phyloP scores from a whole-genome alignment of 2,888 invertebrate genomes.

The Erynnis tages region DNA sequence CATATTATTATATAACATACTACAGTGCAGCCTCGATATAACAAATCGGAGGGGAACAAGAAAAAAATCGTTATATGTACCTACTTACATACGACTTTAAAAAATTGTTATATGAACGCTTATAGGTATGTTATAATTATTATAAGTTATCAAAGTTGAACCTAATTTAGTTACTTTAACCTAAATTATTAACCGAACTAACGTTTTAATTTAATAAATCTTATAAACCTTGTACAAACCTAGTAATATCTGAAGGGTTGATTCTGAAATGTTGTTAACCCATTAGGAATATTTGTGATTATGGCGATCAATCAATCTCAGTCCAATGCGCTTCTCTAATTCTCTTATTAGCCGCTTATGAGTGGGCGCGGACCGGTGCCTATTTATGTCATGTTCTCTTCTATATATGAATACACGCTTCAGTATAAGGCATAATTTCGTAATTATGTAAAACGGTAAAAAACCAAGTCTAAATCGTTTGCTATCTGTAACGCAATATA shows the following conservation, averaged over 20 bases:
- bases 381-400: conserved; percentile 30
- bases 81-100: too few relatives aligned
- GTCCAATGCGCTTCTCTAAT: conserved; percentile 58
- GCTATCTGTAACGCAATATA: conserved; percentile 76
- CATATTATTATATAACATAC: too few relatives aligned
- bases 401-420: conserved; percentile 53
- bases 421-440: conserved; percentile 73
- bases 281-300: conserved; percentile 59
- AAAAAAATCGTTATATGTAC: too few relatives aligned
- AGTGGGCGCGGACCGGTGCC: conserved; percentile 57
- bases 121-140: too few relatives aligned
- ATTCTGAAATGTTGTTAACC: conserved; percentile 45
- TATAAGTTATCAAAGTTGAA: too few relatives aligned
- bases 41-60: too few relatives aligned
- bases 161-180: too few relatives aligned
- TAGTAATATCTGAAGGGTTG: conserved; percentile 25
- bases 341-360: conserved; percentile 54
- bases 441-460: conserved; percentile 78
- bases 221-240: neutral
- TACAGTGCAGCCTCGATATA: too few relatives aligned
- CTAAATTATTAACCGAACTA: too few relatives aligned
- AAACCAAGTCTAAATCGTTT: conserved; percentile 67
- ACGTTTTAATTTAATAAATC: neutral
- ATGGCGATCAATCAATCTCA: conserved; percentile 62
- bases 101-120: too few relatives aligned